Evolutionary conservation across 1,140 invertebrate genomes (phyloP).

Genomic region (Psix sp.): DNA sequence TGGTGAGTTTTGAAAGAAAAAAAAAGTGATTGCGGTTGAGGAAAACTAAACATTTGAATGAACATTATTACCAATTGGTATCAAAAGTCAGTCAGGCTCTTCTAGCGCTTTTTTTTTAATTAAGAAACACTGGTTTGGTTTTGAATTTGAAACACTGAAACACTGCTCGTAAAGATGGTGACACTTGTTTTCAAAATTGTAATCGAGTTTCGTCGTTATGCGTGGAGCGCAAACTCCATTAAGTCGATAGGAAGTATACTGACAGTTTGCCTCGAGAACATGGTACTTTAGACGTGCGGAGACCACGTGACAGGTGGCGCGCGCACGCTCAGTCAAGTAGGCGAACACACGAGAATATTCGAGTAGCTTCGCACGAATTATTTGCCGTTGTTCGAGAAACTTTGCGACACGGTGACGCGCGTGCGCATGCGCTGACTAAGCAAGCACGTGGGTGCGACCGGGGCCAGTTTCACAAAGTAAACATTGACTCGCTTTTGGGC

Average conservation of each 20-base stretch:
- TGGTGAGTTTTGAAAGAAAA: no score
- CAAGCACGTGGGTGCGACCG: constrained; percentile 19
- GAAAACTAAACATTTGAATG: no score
- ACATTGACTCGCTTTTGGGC: background rate
- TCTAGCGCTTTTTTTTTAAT: no score
- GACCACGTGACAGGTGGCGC: constrained; percentile 50
- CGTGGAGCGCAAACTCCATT: background rate
- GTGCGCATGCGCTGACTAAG: background rate
- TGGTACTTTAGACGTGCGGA: constrained; percentile 55
- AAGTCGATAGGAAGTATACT: constrained; percentile 52
- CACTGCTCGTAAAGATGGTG: no score
- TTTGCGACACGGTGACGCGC: constrained; percentile 10
- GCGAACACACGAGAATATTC: constrained; percentile 30
- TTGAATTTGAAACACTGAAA: no score
- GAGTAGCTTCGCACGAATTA: constrained; percentile 34
- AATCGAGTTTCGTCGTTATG: no score
- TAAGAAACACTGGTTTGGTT: no score
- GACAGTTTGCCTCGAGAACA: constrained; percentile 34
- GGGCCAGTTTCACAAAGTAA: constrained; percentile 1
- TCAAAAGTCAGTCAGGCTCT: no score
- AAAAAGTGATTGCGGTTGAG: no score
- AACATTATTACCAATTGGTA: no score
- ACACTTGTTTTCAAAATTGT: no score
- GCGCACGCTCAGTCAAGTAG: constrained; percentile 4
- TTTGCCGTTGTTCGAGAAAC: constrained; percentile 21